Evolutionary conservation across 2,888 invertebrate genomes (phyloP), one percentile per base, ranked within the genome.

Genomic region (Ariolimax columbianus): DNA sequence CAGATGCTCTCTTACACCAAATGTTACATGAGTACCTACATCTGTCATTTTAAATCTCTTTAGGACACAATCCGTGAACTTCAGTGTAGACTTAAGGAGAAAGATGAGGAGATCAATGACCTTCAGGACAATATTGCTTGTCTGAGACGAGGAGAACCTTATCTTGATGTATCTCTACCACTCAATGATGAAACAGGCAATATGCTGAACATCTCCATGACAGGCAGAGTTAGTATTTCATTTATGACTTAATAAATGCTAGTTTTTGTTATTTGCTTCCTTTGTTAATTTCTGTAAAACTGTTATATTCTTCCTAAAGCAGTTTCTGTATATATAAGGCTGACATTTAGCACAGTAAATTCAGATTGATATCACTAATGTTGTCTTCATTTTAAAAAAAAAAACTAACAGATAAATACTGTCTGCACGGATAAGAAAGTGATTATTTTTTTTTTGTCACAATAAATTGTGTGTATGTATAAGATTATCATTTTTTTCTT

Each of bases 81-180:
- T 73, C 80, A 85, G 75, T 59, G 68, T 14, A 85, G 89, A 81
- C 55, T 88, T 66, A 84, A 88, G 72, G 89, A 89, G 66, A 89
- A 85, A 75, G 88, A 89, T 33, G 89, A 89, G 72, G 85, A 89
- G 47, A 77, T 89, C 86, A 92, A 93, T 63, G 90, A 95, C 68
- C 88, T 95, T 72, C 91, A 91, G 9, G 90, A 88, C 85, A 89
- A 81, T 85, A 87, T 79, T 51, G 86, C 79, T 86, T 88, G 78
- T 86, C 86, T 83, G 86, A 88, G 85, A 80, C 87, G 82, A 80
- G 90, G 88, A 63, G 90, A 82, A 85, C 87, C 80, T 77, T 87
- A 77, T 83, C 89, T 83, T n/a, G 87, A 86, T 73, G 86, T 88
- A 40, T 89, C 84, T 43, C 88, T 87, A 85, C 88, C 87, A 51